Evolutionary conservation across 2,888 invertebrate species (phyloP).

Genomic region (Masnerella sp.): DNA sequence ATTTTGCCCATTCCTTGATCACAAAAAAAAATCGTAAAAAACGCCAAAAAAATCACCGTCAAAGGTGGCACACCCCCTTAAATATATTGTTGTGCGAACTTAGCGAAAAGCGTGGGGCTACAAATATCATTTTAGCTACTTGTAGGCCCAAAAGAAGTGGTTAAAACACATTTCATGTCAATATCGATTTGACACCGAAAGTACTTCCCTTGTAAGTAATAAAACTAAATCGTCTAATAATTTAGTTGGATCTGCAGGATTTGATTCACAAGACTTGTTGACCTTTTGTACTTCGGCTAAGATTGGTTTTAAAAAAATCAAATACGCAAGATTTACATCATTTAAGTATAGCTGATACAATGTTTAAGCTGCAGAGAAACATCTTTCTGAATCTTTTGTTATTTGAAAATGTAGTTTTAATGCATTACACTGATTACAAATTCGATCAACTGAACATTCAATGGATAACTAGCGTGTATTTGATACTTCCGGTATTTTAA

Average conservation of each 20-base stretch:
- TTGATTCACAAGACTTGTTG: conserved; percentile 19
- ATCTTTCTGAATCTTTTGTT: neutral
- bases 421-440: conserved; percentile 26
- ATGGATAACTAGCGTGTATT: conserved; percentile 64
- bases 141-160: too few species aligned
- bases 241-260: conserved; percentile 28
- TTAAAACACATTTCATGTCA: too few species aligned
- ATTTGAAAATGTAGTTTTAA: conserved; percentile 3
- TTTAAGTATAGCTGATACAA: conserved; percentile 20
- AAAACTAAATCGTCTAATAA: conserved; percentile 23
- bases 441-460: conserved; percentile 66
- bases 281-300: conserved; percentile 24
- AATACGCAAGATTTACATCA: conserved; percentile 21
- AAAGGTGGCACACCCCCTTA: too few species aligned
- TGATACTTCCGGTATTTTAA: conserved; percentile 21
- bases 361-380: conserved; percentile 16
- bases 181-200: too few species aligned
- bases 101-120: too few species aligned
- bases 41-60: too few species aligned
- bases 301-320: conserved; percentile 22
- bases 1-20: too few species aligned
- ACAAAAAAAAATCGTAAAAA: too few species aligned
- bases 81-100: too few species aligned
- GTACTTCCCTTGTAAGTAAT: too few species aligned
- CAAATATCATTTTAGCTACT: too few species aligned